Evolutionary conservation across 2,113 vertebrate genomes (phyloP), one percentile per base, ranked within the genome.

Genomic region (Apteryx mantelli): DNA sequence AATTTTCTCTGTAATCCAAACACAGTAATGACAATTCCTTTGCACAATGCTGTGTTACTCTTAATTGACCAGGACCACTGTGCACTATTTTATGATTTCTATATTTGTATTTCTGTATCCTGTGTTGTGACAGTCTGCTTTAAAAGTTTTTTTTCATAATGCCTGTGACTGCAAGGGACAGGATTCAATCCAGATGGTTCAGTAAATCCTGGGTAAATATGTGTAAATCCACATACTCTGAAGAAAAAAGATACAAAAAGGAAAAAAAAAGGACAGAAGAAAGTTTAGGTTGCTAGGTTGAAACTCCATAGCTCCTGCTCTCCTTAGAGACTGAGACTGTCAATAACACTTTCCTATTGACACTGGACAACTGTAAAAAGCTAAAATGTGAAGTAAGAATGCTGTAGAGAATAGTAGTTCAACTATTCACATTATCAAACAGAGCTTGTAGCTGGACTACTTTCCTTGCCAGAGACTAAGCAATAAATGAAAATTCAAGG

Each of bases 401-500:
- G 0, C 32, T 56, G 48, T 30, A 77, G 30, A 1, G 1, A 66
- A 63, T 25, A 82, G 48, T 46, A n/a, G 30, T 84, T 78, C 70
- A 74, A 4, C 61, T 94, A 44, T 48, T 73, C 4, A 0, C 53
- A 88, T 97, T 86, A 91, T 68, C 66, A 96, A 46, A 19, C 84
- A 75, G 71, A 86, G 46, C 84, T 89, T 80, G 84, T 83, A 94
- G 40, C 75, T 60, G 44, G 44, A 38, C 75, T 91, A 58, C 61
- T 89, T 92, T 55, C 42, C 38, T 81, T 89, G 83, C 71, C 66
- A 86, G 74, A 86, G 46, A 91, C 32, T 28, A 68, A 44, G 75
- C n/a, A 32, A 92, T 68, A 93, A 97, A 96, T 89, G 91, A 78
- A 92, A 95, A 95, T 97, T 92, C 88, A 96, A 92, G 60, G 83